Conservation (phyloP, 2,888 invertebrate species). For the Hedya salicella region DNA sequence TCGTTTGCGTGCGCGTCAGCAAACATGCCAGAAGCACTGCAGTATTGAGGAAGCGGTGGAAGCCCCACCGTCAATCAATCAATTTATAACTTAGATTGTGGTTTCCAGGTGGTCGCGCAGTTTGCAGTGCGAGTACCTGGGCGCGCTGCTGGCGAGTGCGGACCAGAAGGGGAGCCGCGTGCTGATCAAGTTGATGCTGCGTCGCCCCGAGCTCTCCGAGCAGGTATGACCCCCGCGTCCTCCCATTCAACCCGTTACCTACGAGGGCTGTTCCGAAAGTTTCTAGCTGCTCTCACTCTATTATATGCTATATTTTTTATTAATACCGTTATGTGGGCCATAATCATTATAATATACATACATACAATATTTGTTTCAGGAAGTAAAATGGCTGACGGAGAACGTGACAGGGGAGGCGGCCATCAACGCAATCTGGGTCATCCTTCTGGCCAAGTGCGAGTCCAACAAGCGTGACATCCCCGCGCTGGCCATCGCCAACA, state of each 20-base stretch:
- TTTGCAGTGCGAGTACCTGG: constrained; percentile 65
- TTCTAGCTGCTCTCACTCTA: too few relatives aligned
- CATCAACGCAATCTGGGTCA: constrained; percentile 66
- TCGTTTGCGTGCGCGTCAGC: too few relatives aligned
- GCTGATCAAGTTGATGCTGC: constrained; percentile 69
- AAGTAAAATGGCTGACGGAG: constrained; percentile 62
- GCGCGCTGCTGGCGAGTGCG: constrained; percentile 52
- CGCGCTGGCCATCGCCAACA: constrained; percentile 56
- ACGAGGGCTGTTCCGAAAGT: too few relatives aligned
- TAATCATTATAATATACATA: neutral
- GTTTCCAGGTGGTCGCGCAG: constrained; percentile 61
- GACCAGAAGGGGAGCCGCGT: constrained; percentile 60
- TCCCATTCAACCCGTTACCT: too few relatives aligned
- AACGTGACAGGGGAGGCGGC: constrained; percentile 51
- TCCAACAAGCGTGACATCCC: constrained; percentile 56
- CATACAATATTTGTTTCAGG: constrained; percentile 61
- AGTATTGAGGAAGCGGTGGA: too few relatives aligned
- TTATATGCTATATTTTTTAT: too few relatives aligned
- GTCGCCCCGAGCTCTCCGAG: constrained; percentile 61
- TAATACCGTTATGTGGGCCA: neutral
- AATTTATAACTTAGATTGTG: too few relatives aligned
- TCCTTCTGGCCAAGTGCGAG: constrained; percentile 66
- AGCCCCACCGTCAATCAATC: too few relatives aligned
- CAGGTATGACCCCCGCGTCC: constrained; percentile 62
- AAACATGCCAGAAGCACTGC: too few relatives aligned